Evolutionary conservation across 2,888 invertebrate genomes (phyloP), one percentile per base, ranked within the genome.

Genomic region (Agrotis clavis): DNA sequence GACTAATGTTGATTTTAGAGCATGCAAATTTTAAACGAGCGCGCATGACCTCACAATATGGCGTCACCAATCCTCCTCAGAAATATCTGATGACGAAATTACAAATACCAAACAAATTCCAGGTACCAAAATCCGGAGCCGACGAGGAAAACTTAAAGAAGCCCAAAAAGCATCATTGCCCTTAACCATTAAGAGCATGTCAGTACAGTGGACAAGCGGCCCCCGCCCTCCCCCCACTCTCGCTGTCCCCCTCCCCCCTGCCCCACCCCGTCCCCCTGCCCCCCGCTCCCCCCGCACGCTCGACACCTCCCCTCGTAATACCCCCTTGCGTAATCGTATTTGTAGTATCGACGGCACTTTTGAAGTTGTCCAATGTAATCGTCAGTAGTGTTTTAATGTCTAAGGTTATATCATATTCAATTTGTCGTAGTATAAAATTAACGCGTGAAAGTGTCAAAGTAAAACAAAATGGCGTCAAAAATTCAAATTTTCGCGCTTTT

Each of bases 101-200:
- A 41, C 41, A 5, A 7, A 6, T 7, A 35, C 7, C 41, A 67
- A 66, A 53, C 11, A n/a, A 41, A 41, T 70, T 71, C 1, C 84
- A 95, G 95, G 93, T 96, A 50, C 92, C 96, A 56, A 95, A 94
- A 83, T 91, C 95, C 30, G 96, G 96, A 21, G 97, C 97, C 77
- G 98, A 98, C 87, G 98, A 98, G 91, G 98, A 98, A 91, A 98
- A 98, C 90, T 97, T 97, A 93, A 98, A 98, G 96, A 98, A 98
- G 93, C 97, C 97, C 88, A 98, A 98, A 94, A 97, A 97, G 95
- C 97, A 97, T 92, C 97, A 97, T 92, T 97, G 97, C 96, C 97
- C 97, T 97, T 97, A 97, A 97, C 97, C 95, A 93, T 94, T 95
- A 94, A 88, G 92, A 81, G 87, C 88, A 88, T 88, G 86, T 95